Evolutionary conservation across 2,797 vertebrate genomes (phyloP).

Genomic region (Micromesistius poutassou): DNA sequence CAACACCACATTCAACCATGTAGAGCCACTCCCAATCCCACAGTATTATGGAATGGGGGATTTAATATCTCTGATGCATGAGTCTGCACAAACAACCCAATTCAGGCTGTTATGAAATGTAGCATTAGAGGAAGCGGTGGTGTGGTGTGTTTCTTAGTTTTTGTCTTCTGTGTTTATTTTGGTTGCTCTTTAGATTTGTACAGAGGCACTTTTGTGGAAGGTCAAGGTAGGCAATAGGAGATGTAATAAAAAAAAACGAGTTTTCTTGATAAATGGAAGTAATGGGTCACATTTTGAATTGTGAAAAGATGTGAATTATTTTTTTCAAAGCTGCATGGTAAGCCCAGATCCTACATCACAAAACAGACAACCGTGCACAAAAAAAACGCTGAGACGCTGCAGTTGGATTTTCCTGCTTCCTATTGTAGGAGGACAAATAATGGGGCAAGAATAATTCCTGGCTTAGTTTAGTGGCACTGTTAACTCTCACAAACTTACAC

Average conservation of each 20-base stretch:
- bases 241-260: background rate
- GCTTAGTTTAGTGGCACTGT: background rate
- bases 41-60: background rate
- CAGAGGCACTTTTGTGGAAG: background rate
- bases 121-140: background rate
- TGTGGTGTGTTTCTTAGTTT: background rate
- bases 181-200: background rate
- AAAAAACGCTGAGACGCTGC: background rate
- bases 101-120: background rate
- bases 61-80: background rate
- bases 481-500: background rate
- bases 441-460: background rate
- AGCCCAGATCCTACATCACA: background rate
- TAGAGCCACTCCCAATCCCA: background rate
- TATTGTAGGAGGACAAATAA: background rate
- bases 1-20: background rate
- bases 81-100: background rate
- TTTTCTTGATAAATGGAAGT: background rate
- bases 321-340: constrained; percentile 16
- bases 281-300: background rate
- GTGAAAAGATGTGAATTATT: background rate
- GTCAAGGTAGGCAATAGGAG: background rate
- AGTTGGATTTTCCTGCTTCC: background rate
- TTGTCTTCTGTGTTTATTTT: background rate
- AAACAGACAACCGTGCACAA: background rate